A percentile compares a stretch with the other conserved stretches of the same genome.
Evolutionary conservation across 2,797 vertebrate genomes (phyloP).

Genomic region (Chrosomus eos): DNA sequence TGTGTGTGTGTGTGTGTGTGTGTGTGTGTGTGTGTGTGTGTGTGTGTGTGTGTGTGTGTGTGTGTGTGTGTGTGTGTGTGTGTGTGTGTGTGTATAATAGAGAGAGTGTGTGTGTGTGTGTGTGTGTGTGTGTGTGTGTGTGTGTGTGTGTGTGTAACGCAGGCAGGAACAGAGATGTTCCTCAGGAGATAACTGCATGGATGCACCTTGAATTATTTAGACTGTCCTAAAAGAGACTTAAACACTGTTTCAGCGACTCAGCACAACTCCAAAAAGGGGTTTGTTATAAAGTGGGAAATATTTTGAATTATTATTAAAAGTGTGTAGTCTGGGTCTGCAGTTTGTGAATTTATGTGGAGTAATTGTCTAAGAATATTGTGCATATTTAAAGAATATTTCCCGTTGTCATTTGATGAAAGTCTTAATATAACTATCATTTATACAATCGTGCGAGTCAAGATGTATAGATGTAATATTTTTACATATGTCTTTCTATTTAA

Average conservation of each 20-base stretch:
- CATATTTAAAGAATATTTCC: background rate
- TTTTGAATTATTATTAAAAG: background rate
- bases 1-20: no score
- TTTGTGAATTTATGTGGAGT: background rate
- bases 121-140: no score
- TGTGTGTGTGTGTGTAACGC: background rate
- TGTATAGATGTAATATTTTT: no score
- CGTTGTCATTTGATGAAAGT: background rate
- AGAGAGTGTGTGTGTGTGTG: background rate
- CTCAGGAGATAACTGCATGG: background rate
- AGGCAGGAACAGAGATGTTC: conserved; percentile 12
- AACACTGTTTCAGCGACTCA: background rate
- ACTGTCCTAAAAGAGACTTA: conserved; percentile 4
- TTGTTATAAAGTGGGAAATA: background rate
- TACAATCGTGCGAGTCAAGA: background rate
- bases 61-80: background rate
- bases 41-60: background rate
- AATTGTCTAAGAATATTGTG: background rate
- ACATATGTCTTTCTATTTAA: background rate
- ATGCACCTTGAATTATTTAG: conserved; percentile 19
- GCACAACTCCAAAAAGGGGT: background rate
- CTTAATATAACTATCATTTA: background rate
- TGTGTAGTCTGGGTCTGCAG: background rate
- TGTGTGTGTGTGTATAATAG: background rate
- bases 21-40: no score